Evolutionary conservation across 1,140 invertebrate species (phyloP), one percentile per base, ranked within the genome.

Genomic region (Drosophila busckii): DNA sequence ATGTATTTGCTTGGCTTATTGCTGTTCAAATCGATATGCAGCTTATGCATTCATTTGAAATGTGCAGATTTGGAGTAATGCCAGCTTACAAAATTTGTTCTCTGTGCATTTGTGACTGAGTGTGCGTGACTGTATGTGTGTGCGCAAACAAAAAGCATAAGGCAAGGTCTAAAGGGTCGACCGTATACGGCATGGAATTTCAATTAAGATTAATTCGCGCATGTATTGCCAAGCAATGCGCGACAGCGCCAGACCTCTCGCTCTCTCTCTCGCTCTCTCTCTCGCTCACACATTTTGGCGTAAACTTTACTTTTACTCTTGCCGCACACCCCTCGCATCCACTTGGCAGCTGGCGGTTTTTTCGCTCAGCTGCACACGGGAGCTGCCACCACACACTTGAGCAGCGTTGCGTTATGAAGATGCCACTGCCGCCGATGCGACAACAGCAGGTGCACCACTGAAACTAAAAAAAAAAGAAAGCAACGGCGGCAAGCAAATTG

Each of bases 161-260:
- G 73, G 52, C 42, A 52, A 48, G 46, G n/a, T n/a, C 45, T 41
- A 37, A 40, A 58, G 25, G 55, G 29, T 60, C 53, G 53, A n/a
- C n/a, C n/a, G n/a, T n/a, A n/a, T 31, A 50, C 55, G 60, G 59
- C 69, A 82, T 69, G 73, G 75, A 82, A 82, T 82, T 70, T 82
- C 75, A 82, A 82, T 82, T 82, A 82, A 75, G 75, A 82, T 82
- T 82, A 82, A 82, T 82, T 82, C 75, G 75, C 75, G 75, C 75
- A 70, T 82, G 52, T 69, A 69, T 54, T 46, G 46, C 35, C 35
- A 42, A n/a, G 41, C 46, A 40, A 54, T 37, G 40, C 44, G n/a
- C n/a, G n/a, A n/a, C n/a, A n/a, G n/a, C n/a, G n/a, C n/a, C n/a
- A n/a, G n/a, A n/a, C n/a, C n/a, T n/a, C n/a, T n/a, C n/a, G n/a